These are phyloP conservation scores for Netelia melanura DNA, from an alignment of 2,888 invertebrate species.

Conservation along the genomic window DNA sequence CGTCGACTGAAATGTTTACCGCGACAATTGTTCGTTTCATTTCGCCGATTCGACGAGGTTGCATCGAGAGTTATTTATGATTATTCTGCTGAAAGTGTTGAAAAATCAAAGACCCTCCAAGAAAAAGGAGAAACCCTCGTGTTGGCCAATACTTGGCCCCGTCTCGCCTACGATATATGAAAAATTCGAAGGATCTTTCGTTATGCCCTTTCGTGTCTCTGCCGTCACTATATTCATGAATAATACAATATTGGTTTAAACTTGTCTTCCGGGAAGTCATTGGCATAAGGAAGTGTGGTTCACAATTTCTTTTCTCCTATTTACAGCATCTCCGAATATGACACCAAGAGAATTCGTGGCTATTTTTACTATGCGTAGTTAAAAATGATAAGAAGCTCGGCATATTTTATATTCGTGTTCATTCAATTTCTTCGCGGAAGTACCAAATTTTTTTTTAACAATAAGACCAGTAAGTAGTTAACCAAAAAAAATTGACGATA, in stretches of 20 bases:
- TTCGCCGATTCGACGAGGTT: not conserved
- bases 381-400: no score
- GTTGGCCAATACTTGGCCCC: not conserved
- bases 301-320: not conserved
- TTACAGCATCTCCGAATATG: not conserved
- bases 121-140: slow-evolving; percentile 7
- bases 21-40: not conserved
- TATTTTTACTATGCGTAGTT: no score
- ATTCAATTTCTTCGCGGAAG: not conserved
- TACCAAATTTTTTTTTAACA: not conserved
- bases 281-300: not conserved
- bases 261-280: slow-evolving; percentile 37
- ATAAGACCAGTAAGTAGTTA: not conserved
- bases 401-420: no score
- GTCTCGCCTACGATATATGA: slow-evolving; percentile 27
- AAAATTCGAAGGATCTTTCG: slow-evolving; percentile 30
- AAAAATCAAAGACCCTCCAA: slow-evolving; percentile 19
- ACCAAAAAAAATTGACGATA: not conserved
- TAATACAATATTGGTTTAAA: slow-evolving; percentile 22
- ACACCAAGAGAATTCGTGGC: not conserved
- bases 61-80: not conserved
- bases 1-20: not conserved
- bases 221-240: slow-evolving; percentile 12
- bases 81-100: not conserved
- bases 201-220: slow-evolving; percentile 6